Conservation (phyloP, 2,113 vertebrate genomes). For the Sebastes schlegelii region DNA sequence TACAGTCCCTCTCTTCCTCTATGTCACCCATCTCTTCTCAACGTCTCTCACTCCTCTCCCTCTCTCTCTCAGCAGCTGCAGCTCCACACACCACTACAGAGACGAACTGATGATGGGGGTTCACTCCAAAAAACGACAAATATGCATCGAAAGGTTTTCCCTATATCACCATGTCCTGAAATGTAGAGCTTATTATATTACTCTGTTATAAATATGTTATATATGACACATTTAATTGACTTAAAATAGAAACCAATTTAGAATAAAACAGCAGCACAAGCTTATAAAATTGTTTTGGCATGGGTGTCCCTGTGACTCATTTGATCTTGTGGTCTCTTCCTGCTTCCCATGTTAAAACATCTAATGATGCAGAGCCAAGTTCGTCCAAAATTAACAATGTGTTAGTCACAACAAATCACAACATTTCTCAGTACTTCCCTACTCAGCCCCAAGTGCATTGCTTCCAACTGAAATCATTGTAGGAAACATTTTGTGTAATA, state of each 20-base stretch:
- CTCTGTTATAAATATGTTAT: too few relatives aligned
- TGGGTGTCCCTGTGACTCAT: too few relatives aligned
- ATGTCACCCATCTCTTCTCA: slow-evolving; percentile 16
- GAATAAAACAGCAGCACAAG: too few relatives aligned
- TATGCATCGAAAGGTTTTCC: not conserved
- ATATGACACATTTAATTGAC: too few relatives aligned
- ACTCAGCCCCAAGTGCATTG: too few relatives aligned
- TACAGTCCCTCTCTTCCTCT: slow-evolving; percentile 18
- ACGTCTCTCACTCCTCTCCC: not conserved
- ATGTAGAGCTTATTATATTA: not conserved
- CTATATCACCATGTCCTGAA: not conserved
- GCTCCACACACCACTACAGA: not conserved
- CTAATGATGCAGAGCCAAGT: not conserved
- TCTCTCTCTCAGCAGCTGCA: slow-evolving; percentile 23
- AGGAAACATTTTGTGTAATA: not conserved
- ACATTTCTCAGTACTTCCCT: not conserved
- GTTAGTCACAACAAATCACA: not conserved
- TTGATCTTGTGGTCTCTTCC: too few relatives aligned
- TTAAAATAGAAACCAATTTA: too few relatives aligned
- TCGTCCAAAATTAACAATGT: not conserved
- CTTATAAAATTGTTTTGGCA: not conserved
- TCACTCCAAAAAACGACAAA: not conserved
- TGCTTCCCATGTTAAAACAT: not conserved
- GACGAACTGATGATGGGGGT: not conserved
- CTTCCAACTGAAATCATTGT: not conserved